Conservation (phyloP, 2,888 invertebrate species). For the Rhabditoides inermis region DNA sequence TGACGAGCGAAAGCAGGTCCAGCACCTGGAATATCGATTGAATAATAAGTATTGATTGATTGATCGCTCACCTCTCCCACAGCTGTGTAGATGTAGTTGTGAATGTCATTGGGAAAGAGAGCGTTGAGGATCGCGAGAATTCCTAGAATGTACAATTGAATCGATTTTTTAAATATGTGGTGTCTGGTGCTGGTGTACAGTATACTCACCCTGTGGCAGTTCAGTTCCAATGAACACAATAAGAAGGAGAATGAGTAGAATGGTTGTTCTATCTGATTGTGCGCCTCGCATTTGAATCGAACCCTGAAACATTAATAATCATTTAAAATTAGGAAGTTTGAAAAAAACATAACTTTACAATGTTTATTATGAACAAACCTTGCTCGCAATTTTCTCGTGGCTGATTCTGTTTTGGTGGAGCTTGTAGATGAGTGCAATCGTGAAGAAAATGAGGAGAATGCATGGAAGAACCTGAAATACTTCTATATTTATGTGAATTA, state of each 20-base stretch:
- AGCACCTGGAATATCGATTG: slow-evolving; percentile 5
- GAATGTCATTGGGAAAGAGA: slow-evolving; percentile 23
- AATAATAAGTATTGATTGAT: background rate
- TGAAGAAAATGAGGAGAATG: slow-evolving; percentile 27
- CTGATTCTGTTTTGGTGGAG: slow-evolving; percentile 20
- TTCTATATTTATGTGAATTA: background rate
- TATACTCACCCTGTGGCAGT: slow-evolving; percentile 10
- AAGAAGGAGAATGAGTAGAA: slow-evolving; percentile 11
- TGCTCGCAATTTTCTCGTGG: slow-evolving; percentile 25
- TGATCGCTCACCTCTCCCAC: slow-evolving; percentile 20
- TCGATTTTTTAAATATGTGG: background rate
- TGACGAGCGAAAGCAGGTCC: slow-evolving; percentile 32
- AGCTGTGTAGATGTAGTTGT: slow-evolving; percentile 31
- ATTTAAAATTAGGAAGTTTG: too few relatives aligned
- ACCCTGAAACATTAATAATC: too few relatives aligned
- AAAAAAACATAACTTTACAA: too few relatives aligned
- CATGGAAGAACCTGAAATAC: slow-evolving; percentile 27
- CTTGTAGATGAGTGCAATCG: slow-evolving; percentile 22
- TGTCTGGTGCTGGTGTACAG: too few relatives aligned
- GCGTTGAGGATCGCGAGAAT: slow-evolving; percentile 35
- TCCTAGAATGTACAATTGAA: slow-evolving; percentile 4
- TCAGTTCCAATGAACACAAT: slow-evolving; percentile 11
- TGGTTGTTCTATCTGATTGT: slow-evolving; percentile 11
- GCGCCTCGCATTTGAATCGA: slow-evolving; percentile 11
- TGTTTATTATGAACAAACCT: too few relatives aligned